Conservation (phyloP, 2,888 invertebrate species). For the Eucera pruinosa region DNA sequence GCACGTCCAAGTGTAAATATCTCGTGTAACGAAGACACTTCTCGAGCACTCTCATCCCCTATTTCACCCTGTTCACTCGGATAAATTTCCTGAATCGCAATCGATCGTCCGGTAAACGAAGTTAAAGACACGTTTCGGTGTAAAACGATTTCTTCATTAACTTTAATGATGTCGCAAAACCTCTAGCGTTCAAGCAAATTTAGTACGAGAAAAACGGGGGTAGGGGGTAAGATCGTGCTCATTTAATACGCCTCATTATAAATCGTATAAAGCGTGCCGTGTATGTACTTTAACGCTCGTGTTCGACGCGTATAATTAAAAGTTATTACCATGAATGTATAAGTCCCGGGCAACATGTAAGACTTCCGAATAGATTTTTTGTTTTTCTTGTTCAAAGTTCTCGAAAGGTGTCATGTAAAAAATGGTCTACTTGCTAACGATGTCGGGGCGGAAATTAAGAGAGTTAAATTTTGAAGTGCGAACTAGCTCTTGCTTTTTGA, state of each 20-base stretch:
- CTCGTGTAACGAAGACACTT: slow-evolving; percentile 13
- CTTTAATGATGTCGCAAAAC: slow-evolving; percentile 47
- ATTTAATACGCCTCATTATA: slow-evolving; percentile 47
- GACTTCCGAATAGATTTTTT: slow-evolving; percentile 5
- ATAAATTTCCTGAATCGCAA: neutral
- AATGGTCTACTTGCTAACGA: slow-evolving; percentile 34
- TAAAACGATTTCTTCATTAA: slow-evolving; percentile 55
- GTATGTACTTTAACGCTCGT: neutral
- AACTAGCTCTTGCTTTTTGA: neutral
- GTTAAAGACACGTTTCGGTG: slow-evolving; percentile 21
- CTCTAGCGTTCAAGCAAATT: slow-evolving; percentile 9
- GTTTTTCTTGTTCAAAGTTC: neutral
- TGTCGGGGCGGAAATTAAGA: slow-evolving; percentile 3
- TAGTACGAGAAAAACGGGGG: neutral
- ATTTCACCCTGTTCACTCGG: neutral
- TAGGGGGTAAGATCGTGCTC: slow-evolving; percentile 25
- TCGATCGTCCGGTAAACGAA: slow-evolving; percentile 1
- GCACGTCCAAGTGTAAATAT: neutral
- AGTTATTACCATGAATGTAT: slow-evolving; percentile 23
- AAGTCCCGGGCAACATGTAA: slow-evolving; percentile 31
- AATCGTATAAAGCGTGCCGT: slow-evolving; percentile 25
- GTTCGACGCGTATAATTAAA: slow-evolving; percentile 42
- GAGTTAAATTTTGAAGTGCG: slow-evolving; percentile 19
- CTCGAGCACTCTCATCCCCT: neutral
- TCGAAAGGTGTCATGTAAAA: slow-evolving; percentile 11